Evolutionary conservation across 2,888 invertebrate genomes (phyloP).

Genomic region (Entomobrya proxima): DNA sequence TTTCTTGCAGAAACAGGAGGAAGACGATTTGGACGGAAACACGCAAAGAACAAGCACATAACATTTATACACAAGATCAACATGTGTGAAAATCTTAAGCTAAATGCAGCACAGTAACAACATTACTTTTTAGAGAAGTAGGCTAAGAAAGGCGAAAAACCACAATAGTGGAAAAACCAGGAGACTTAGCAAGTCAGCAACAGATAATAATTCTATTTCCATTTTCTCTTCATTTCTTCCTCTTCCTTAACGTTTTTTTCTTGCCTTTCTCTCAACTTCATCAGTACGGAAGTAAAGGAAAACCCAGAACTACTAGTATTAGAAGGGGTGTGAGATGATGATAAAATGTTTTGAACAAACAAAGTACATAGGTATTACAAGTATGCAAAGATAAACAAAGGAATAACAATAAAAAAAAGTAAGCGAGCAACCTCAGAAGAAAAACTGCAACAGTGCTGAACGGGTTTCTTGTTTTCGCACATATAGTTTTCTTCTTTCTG

Average conservation of each 20-base stretch:
- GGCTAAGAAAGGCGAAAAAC: not conserved
- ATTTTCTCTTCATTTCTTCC: not conserved
- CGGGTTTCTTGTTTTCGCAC: not conserved
- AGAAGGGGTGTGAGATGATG: not conserved
- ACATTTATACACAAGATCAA: constrained; percentile 56
- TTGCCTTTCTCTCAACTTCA: not conserved
- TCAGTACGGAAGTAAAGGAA: not conserved
- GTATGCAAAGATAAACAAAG: not conserved
- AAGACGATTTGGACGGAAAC: not conserved
- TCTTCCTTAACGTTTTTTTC: not conserved
- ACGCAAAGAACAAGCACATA: constrained; percentile 5
- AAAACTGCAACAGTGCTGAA: constrained; percentile 1
- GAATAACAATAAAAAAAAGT: not conserved
- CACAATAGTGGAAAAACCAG: constrained; percentile 14
- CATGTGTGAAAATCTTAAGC: constrained; percentile 45
- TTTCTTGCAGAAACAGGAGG: not conserved
- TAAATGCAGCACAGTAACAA: constrained; percentile 31
- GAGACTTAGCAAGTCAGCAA: constrained; percentile 57
- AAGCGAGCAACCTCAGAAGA: not conserved
- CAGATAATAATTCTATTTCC: constrained; percentile 58
- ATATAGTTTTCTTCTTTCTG: not conserved
- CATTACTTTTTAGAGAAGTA: constrained; percentile 4
- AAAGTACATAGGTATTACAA: not conserved
- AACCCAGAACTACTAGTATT: not conserved
- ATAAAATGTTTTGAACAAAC: not conserved